Evolutionary conservation across 2,797 vertebrate species (phyloP), one percentile per base, ranked within the genome.

Genomic region (Eutrigla gurnardus): DNA sequence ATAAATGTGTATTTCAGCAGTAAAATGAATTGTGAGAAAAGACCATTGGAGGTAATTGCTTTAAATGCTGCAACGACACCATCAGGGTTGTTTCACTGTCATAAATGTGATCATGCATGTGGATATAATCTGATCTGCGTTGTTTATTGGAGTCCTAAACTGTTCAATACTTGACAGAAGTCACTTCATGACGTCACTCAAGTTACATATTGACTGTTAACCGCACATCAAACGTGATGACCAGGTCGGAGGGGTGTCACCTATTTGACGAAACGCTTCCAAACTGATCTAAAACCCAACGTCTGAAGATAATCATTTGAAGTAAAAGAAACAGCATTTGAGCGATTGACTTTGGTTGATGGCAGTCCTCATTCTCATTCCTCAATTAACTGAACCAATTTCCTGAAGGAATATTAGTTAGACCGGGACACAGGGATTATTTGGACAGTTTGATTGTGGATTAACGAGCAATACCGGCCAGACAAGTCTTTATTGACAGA

Each of bases 21-120:
- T 83, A 54, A 73, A 83, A 81, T 65, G 36, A 53, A 71, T 50
- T 36, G 14, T 9, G 39, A 65, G 65, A 49, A 54, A 36, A 6
- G 0, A 43, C 53, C 39, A 49, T 72, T 46, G 25, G 43, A 67
- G 33, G 47, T 81, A 58, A 78, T 62, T 43, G 74, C 47, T 77
- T 43, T 6, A 70, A 60, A 64, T 70, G 35, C 66, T 45, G 59
- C 54, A 18, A 45, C 62, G 65, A 39, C 65, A 61, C 5, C 1
- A 14, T 42, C 70, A 55, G 15, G 70, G 42, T 35, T 59, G 60
- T 80, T 76, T 62, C 45, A 43, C 47, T 43, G 25, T 45, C 12
- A 15, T 64, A 65, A 66, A 45, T 46, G 32, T 55, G 36, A 69
- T 77, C n/a, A 7, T 49, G 43, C 32, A 32, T 66, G 45, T 60